Conservation (phyloP, 2,113 vertebrate genomes). For the Grantiella picta region DNA sequence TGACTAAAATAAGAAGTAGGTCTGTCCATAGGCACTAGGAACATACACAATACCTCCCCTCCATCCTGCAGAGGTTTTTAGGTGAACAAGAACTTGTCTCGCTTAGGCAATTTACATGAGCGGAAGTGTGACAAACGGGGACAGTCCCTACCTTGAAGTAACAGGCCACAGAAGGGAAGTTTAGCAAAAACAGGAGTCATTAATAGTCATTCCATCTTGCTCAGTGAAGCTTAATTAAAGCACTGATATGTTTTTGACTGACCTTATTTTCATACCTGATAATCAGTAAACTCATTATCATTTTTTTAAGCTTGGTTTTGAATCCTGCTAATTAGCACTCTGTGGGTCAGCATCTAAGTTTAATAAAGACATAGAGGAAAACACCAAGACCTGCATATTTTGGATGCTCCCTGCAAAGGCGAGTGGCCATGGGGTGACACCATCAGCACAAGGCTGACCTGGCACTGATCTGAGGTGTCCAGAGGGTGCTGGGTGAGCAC, state of each 20-base stretch:
- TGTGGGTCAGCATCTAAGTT: neutral
- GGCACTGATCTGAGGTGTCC: neutral
- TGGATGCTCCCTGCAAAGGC: neutral
- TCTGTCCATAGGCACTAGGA: neutral
- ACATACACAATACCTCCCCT: neutral
- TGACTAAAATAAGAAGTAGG: conserved; percentile 39
- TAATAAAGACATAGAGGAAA: neutral
- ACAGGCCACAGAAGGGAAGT: conserved; percentile 69
- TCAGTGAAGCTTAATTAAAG: conserved; percentile 67
- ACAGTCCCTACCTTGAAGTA: conserved; percentile 72
- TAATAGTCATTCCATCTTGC: conserved; percentile 37
- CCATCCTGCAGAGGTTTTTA: neutral
- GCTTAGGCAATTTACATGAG: conserved; percentile 69
- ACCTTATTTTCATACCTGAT: conserved; percentile 70
- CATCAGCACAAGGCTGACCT: neutral
- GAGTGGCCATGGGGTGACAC: fast-evolving
- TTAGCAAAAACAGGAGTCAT: conserved; percentile 67
- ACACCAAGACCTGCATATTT: neutral
- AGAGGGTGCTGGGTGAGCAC: neutral
- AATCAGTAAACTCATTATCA: conserved; percentile 54
- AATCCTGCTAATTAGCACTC: conserved; percentile 5
- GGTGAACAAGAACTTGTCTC: neutral
- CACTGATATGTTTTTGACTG: conserved; percentile 53
- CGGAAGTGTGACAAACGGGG: conserved; percentile 69
- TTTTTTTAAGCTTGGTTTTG: conserved; percentile 15